Evolutionary conservation across 2,113 vertebrate species (phyloP), one percentile per base, ranked within the genome.

Genomic region (Ophthalmolycus amberensis): DNA sequence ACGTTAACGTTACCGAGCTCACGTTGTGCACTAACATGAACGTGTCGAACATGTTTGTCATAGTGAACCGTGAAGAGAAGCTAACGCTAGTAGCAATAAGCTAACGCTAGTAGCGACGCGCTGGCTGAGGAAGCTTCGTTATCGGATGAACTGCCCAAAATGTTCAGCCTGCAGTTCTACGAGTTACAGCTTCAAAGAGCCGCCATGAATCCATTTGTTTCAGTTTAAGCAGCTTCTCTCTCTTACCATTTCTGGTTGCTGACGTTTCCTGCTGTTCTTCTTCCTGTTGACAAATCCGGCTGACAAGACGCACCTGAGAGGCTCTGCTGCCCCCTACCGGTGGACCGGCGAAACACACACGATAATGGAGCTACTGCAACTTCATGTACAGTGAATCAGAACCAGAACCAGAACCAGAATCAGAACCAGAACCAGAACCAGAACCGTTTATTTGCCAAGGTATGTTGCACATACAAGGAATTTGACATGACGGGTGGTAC

Each of bases 191-290:
- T 29, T 56, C 6, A 5, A 20, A 20, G 3, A 62, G 9, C 37
- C 42, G 25, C 38, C 1, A 25, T 27, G 3, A 25, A 2, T 15
- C 3, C 3, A 9, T 7, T 7, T 7, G 27, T 58, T 56, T 44
- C 56, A 52, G 4, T 18, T 34, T 11, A 25, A 56, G 63, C 29
- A 2, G 20, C 6, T 79, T 74, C 5, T 59, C 0, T 78, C 27
- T 77, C 83, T 90, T 72, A 92, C 90, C 91, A 93, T 93, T 9
- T 80, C 56, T 71, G 27, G 50, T 32, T 71, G 70, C 32, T 65
- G 72, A 85, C 63, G 81, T 56, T 78, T 56, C 80, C 84, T 48
- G 42, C 9, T 74, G 6, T 0, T 73, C 52, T n/a, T 46, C 32
- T 56, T 86, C 69, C 1, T 50, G 37, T 7, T 25, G 4, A 9